Conservation (phyloP, 2,113 vertebrate species). For the Chaenogobius annularis region DNA sequence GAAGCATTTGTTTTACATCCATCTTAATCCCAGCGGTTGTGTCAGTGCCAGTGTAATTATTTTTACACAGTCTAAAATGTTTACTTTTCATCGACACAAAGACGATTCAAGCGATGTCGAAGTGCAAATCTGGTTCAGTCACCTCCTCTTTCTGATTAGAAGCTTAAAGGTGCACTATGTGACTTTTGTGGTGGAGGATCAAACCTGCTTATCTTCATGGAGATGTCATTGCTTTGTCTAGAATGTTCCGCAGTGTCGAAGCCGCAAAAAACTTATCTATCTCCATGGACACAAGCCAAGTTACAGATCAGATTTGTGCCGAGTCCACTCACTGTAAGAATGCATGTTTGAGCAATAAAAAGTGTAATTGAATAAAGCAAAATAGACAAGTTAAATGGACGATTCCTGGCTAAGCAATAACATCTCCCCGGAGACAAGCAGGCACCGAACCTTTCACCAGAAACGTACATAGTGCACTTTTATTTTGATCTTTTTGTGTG, state of each 20-base stretch:
- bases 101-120: background rate
- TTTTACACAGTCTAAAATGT: background rate
- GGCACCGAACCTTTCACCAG: background rate
- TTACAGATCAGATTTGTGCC: background rate
- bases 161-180: background rate
- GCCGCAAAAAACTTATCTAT: background rate
- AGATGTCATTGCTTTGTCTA: background rate
- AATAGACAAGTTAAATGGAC: no score
- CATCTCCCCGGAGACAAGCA: background rate
- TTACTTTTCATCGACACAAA: background rate
- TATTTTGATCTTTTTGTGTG: background rate
- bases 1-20: constrained; percentile 13
- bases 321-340: no score
- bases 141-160: background rate
- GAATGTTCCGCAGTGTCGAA: background rate
- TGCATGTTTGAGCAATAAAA: no score
- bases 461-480: background rate
- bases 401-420: background rate
- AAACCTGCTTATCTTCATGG: background rate
- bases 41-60: constrained; percentile 5
- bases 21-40: constrained; percentile 9
- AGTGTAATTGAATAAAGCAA: no score
- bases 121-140: background rate
- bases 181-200: no score
- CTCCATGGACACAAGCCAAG: background rate